Evolutionary conservation across 2,888 invertebrate genomes (phyloP).

Genomic region (Noctua janthe): DNA sequence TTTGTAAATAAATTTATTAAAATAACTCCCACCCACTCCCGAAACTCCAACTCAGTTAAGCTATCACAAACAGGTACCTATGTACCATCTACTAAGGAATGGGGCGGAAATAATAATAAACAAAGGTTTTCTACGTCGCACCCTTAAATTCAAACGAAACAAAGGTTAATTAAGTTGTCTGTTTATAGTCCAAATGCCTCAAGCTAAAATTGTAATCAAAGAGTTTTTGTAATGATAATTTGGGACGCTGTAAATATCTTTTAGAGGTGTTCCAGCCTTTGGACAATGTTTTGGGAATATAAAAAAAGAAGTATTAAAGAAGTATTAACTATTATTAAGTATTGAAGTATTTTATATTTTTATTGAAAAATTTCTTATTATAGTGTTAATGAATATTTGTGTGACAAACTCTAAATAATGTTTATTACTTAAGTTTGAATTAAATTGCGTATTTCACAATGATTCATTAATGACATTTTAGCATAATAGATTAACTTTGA

Average conservation of each 20-base stretch:
- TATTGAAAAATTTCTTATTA: no score
- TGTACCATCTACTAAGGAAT: slow-evolving; percentile 19
- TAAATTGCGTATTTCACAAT: no score
- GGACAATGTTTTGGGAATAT: slow-evolving; percentile 31
- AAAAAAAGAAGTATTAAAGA: no score
- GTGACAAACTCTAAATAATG: no score
- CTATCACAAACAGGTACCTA: slow-evolving; percentile 5
- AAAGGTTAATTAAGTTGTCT: slow-evolving; percentile 68
- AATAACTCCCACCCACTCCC: not conserved
- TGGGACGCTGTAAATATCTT: slow-evolving; percentile 52
- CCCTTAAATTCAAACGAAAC: slow-evolving; percentile 56
- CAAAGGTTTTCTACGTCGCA: slow-evolving; percentile 52
- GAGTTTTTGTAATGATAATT: slow-evolving; percentile 61
- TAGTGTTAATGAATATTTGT: no score
- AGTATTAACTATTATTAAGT: no score
- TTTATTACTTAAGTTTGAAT: no score
- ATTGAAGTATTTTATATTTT: no score
- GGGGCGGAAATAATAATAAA: slow-evolving; percentile 52
- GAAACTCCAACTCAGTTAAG: slow-evolving; percentile 1
- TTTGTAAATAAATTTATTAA: not conserved
- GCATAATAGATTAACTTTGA: no score
- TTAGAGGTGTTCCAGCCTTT: slow-evolving; percentile 35
- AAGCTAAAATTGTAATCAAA: slow-evolving; percentile 63
- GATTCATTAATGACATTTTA: no score
- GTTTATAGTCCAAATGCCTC: slow-evolving; percentile 60